Evolutionary conservation across 2,113 vertebrate species (phyloP).

Genomic region (Dipodomys merriami): DNA sequence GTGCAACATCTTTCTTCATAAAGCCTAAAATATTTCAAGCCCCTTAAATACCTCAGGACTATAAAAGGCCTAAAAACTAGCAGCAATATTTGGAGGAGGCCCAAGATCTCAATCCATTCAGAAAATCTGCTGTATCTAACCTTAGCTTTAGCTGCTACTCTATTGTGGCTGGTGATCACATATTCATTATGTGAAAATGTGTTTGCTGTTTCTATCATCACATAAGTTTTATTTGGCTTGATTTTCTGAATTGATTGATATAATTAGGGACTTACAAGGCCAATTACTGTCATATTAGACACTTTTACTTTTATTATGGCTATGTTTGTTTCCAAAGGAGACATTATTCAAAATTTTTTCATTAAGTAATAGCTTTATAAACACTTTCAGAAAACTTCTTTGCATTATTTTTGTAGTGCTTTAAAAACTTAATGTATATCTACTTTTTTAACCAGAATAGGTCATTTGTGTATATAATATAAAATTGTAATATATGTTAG

Average conservation of each 20-base stretch:
- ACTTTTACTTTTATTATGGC: neutral
- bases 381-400: neutral
- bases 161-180: neutral
- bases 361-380: neutral
- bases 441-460: neutral
- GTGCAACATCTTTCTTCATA: neutral
- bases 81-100: neutral
- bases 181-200: neutral
- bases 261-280: neutral
- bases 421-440: constrained; percentile 7
- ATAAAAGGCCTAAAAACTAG: neutral
- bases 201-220: neutral
- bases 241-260: constrained; percentile 34
- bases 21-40: neutral
- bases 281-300: neutral
- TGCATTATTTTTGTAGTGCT: neutral
- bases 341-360: neutral
- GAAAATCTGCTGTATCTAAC: neutral
- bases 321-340: neutral
- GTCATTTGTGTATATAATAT: neutral
- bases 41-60: neutral
- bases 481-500: neutral
- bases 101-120: neutral
- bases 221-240: neutral
- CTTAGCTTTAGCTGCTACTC: neutral